Evolutionary conservation across 1,140 invertebrate species (phyloP), one percentile per base, ranked within the genome.

Genomic region (Zaprionus vittiger): DNA sequence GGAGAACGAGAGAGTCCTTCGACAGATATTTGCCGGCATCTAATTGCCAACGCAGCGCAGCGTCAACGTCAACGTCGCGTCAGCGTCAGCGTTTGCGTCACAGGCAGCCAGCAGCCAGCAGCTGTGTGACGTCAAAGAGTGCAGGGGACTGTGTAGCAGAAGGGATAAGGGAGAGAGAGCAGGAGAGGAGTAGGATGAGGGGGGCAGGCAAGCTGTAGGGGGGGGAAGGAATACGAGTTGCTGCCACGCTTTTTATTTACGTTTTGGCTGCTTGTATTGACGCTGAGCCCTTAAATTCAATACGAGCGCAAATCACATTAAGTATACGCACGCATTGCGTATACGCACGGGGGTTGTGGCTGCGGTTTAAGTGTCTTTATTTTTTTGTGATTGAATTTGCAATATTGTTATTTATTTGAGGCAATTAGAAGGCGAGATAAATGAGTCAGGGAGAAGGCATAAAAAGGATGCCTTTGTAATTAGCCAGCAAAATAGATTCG

Each of bases 211-310:
- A 11, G 31, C 9, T 11, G 31, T 31, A 31, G 28, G 28, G 28
- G 6, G 1, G 28, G 7, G 0, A 31, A 31, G 28, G 28, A 26
- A 38, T 4, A 12, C 38, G 6, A 17, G 38, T 4, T 5, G 47
- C 47, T 49, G 2, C 9, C 31, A 11, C 38, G 38, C 14, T 64
- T 22, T 1, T 54, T 38, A 31, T 47, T 47, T 59, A 64, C 11
- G 41, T 66, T 65, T 49, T 41, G 38, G 31, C 52, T 49, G n/a
- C n/a, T 57, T 38, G 5, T 49, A 54, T 17, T 52, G 63, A 12
- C 6, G 52, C 28, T 31, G 67, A 68, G 64, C 69, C 73, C 37
- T 62, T 62, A 69, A 68, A 64, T 44, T 61, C 56, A 72, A 28
- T 38, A 15, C 60, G 20, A 61, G 41, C 26, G 7, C 37, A 37